Conservation (phyloP, 2,113 vertebrate genomes). For the Barbus barbus region DNA sequence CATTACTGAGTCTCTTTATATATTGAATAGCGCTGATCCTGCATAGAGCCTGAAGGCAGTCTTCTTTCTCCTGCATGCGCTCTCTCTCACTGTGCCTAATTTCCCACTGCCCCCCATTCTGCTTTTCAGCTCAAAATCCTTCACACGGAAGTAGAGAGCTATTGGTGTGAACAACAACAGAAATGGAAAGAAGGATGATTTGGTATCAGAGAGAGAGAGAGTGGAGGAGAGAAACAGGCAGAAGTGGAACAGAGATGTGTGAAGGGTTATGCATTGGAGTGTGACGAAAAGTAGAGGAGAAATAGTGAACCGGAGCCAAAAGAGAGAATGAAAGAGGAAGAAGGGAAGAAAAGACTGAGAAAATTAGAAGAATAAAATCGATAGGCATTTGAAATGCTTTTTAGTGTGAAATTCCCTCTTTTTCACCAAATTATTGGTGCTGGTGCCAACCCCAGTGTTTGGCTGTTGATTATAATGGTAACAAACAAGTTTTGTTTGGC, state of each 20-base stretch:
- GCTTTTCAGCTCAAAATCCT: constrained; percentile 35
- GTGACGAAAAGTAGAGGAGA: constrained; percentile 15
- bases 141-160: constrained; percentile 44
- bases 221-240: constrained; percentile 12
- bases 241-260: constrained; percentile 10
- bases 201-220: constrained; percentile 9
- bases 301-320: neutral
- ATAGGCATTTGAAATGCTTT: constrained; percentile 41
- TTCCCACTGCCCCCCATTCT: constrained; percentile 43
- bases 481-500: neutral
- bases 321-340: neutral
- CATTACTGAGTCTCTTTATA: constrained; percentile 56
- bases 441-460: neutral
- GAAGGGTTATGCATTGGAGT: constrained; percentile 24
- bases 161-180: constrained; percentile 38
- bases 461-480: neutral
- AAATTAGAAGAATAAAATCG: constrained; percentile 42
- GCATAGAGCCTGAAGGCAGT: constrained; percentile 26
- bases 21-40: constrained; percentile 59
- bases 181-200: constrained; percentile 16
- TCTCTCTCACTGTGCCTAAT: constrained; percentile 25
- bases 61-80: constrained; percentile 11
- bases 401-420: constrained; percentile 39
- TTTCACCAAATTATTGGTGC: constrained; percentile 16
- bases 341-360: constrained; percentile 36